A percentile compares a stretch with the other conserved stretches of the same genome.
Conservation (phyloP, 2,888 invertebrate genomes). For the Taphrorychus bicolor region DNA sequence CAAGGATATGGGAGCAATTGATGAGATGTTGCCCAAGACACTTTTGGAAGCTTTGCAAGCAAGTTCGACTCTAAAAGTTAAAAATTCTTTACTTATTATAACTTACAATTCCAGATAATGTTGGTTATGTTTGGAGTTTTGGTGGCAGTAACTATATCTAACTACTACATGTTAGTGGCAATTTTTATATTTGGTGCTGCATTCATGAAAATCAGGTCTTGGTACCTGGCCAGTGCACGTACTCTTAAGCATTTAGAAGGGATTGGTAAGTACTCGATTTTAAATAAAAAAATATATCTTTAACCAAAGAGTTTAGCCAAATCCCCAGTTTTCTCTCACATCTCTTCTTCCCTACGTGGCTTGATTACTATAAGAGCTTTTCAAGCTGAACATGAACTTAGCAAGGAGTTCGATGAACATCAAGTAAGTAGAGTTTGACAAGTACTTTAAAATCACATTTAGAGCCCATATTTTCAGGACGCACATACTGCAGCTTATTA, state of each 20-base stretch:
- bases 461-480: constrained; percentile 40
- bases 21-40: constrained; percentile 73
- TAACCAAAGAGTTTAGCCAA: constrained; percentile 43
- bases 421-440: too few relatives aligned
- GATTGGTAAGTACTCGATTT: constrained; percentile 55
- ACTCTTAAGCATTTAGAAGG: constrained; percentile 71
- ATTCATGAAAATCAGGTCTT: constrained; percentile 69
- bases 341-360: constrained; percentile 45
- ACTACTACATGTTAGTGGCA: constrained; percentile 69
- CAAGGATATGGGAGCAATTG: constrained; percentile 82
- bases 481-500: constrained; percentile 71
- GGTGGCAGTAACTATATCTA: constrained; percentile 71
- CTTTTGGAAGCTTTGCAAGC: constrained; percentile 70
- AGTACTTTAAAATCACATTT: too few relatives aligned
- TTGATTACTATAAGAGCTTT: constrained; percentile 46
- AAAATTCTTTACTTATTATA: too few relatives aligned
- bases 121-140: constrained; percentile 74
- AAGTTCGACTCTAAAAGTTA: too few relatives aligned
- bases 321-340: constrained; percentile 47
- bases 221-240: constrained; percentile 74
- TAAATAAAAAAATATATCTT: neutral
- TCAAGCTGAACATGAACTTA: constrained; percentile 40
- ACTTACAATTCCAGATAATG: constrained; percentile 65
- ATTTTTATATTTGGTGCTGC: constrained; percentile 67
- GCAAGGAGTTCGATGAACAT: constrained; percentile 45